Evolutionary conservation across 2,113 vertebrate species (phyloP).

Genomic region (Lophochroa leadbeateri): DNA sequence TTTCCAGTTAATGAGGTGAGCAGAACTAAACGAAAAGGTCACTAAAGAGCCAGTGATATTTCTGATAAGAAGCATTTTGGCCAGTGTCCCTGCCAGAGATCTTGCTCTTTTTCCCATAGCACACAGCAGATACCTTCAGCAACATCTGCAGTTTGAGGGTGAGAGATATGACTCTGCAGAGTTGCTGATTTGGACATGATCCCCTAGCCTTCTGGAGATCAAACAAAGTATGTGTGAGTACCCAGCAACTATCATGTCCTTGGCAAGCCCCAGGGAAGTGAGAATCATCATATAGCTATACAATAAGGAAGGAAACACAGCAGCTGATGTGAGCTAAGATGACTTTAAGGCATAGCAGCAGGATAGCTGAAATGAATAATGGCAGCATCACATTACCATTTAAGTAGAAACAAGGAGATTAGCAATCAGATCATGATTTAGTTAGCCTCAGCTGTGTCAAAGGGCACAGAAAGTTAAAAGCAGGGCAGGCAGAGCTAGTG

Average conservation of each 20-base stretch:
- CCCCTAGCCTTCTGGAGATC: neutral
- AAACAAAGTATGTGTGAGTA: neutral
- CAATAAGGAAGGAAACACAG: neutral
- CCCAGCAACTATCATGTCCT: neutral
- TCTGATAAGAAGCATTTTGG: neutral
- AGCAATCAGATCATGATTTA: neutral
- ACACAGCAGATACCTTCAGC: neutral
- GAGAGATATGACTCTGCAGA: neutral
- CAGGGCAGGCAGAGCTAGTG: neutral
- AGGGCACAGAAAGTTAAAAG: conserved; percentile 8
- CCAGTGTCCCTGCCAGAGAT: neutral
- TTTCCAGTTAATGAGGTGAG: neutral
- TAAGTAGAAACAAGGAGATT: neutral
- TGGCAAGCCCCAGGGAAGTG: neutral
- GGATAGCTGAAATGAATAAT: conserved; percentile 20
- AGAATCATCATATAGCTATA: neutral
- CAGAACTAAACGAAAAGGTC: neutral
- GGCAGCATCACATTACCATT: neutral
- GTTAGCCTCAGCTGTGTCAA: neutral
- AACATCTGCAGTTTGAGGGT: neutral
- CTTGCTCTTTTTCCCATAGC: neutral
- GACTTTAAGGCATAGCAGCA: neutral
- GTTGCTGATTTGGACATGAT: neutral
- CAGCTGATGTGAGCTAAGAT: neutral
- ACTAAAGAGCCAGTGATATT: neutral